Percentiles rank a stretch among this genome's conserved stretches.
Evolutionary conservation across 2,888 invertebrate species (phyloP).

Genomic region (Idaea straminata): DNA sequence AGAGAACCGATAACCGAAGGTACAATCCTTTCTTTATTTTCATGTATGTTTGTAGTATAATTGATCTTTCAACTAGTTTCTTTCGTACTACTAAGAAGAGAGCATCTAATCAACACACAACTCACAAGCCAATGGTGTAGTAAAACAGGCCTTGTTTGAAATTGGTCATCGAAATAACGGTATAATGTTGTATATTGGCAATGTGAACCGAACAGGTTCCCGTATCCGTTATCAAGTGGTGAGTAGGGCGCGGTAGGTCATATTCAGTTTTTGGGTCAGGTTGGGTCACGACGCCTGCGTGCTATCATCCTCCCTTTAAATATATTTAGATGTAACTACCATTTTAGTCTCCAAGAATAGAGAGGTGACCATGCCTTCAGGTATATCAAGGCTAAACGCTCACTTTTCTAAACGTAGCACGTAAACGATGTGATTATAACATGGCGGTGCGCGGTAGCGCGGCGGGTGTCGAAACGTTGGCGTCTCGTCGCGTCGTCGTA

Average conservation of each 20-base stretch:
- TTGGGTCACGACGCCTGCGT: slow-evolving; percentile 78
- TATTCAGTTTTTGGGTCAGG: slow-evolving; percentile 75
- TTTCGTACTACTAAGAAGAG: not conserved
- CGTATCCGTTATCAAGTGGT: slow-evolving; percentile 68
- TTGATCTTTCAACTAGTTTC: not conserved
- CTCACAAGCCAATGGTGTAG: slow-evolving; percentile 24
- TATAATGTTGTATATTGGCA: slow-evolving; percentile 36
- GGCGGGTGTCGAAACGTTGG: slow-evolving; percentile 54
- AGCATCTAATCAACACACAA: not conserved
- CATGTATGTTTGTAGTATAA: not conserved
- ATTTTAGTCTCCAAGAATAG: slow-evolving; percentile 68
- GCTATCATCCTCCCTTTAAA: slow-evolving; percentile 51
- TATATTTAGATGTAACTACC: slow-evolving; percentile 51
- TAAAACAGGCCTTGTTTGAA: slow-evolving; percentile 6
- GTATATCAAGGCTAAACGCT: slow-evolving; percentile 74
- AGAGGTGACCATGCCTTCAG: slow-evolving; percentile 62
- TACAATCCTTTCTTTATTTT: slow-evolving; percentile 5
- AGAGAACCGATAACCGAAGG: not conserved
- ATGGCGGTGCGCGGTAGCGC: slow-evolving; percentile 52
- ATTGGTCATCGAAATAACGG: slow-evolving; percentile 56
- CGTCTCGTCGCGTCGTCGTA: slow-evolving; percentile 29
- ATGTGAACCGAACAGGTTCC: slow-evolving; percentile 63
- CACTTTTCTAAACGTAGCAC: slow-evolving; percentile 73
- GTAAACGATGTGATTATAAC: slow-evolving; percentile 72
- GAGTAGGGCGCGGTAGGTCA: slow-evolving; percentile 63